A percentile compares a stretch with the other conserved stretches of the same genome.
phyloP scores from a whole-genome alignment of 2,888 invertebrate species.

The Caenorhabditis sp. region DNA sequence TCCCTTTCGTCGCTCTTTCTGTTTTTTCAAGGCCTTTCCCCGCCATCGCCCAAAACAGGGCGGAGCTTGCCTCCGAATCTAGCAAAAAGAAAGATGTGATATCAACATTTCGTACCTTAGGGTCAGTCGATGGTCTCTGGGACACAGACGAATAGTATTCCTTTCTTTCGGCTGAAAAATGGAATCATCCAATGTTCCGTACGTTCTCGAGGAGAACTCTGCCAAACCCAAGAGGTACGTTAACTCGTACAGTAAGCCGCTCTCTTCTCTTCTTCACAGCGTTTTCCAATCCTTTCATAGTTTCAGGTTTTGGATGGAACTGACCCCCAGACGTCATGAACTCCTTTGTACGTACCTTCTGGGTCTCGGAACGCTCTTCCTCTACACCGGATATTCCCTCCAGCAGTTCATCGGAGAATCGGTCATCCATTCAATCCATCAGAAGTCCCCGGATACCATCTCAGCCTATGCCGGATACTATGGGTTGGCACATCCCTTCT shows the following conservation, averaged over 20 bases:
- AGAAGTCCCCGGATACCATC: constrained; percentile 56
- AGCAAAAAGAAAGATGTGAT: neutral
- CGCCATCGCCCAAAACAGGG: neutral
- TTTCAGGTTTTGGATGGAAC: constrained; percentile 55
- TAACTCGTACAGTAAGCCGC: no score
- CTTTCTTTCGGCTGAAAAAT: neutral
- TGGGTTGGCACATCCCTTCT: constrained; percentile 38
- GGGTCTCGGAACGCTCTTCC: constrained; percentile 61
- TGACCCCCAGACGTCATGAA: constrained; percentile 66
- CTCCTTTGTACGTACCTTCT: constrained; percentile 58
- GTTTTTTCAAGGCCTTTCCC: constrained; percentile 7
- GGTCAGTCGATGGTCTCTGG: neutral
- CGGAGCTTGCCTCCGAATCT: neutral
- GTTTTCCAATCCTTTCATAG: neutral
- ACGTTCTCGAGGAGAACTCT: constrained; percentile 43
- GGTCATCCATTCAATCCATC: constrained; percentile 60
- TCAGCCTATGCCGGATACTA: constrained; percentile 63
- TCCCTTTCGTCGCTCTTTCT: no score
- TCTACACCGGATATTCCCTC: constrained; percentile 59
- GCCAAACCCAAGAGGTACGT: constrained; percentile 42
- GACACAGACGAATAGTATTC: neutral
- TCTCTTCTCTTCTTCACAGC: no score
- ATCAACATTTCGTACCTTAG: constrained; percentile 7
- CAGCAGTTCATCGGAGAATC: constrained; percentile 62
- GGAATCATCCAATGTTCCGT: constrained; percentile 53